Base-by-base conservation (phyloP, 2,797 vertebrate genomes). In the Sarcoramphus papa region DNA sequence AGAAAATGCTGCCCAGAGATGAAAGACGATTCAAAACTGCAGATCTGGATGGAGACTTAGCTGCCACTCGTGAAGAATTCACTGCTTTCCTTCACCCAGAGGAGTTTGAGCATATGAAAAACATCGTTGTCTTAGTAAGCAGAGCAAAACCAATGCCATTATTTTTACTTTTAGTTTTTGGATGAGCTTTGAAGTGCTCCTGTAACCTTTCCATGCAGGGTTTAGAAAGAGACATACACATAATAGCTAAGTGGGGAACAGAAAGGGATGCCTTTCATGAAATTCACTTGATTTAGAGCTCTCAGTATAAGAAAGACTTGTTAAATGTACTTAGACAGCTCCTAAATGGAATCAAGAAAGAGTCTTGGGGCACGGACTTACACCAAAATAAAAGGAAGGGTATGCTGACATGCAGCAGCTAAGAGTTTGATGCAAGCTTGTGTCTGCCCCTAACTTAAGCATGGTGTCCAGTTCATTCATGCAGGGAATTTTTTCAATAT, bases 101-200 rank as follows among this genome's bases (percentile, higher is more conserved):
- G 95, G 99, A 99, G 97, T 99, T 99, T 95, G 99, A 99, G 67
- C 99, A 99, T 86, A 99, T 99, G 99, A 99, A 98, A 95, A 99
- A 99, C 92, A 99, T 99, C 12, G 99, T 99, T 85, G 98, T 99
- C 96, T 97, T 98, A 97, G 99, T 99, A 98, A 99, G 99, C 84
- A 33, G 72, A 25, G n/a, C 45, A 86, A 86, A 96, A 62, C 41
- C 54, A 67, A 6, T 85, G 31, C 31, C 51, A 7, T 23, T 79
- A 13, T 22, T 95, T 89, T 85, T 35, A 16, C 25, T 70, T 95
- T 51, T 78, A 4, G 28, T 77, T 82, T 68, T 84, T 76, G 45
- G 53, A 57, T 74, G 35, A 87, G 43, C 37, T 80, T 74, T 76
- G 57, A 91, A 93, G 67, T 76, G n/a, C 18, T 91, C 85, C 78